Evolutionary conservation across 1,140 invertebrate genomes (phyloP), one percentile per base, ranked within the genome.

Genomic region (Hylaeus anthracinus): DNA sequence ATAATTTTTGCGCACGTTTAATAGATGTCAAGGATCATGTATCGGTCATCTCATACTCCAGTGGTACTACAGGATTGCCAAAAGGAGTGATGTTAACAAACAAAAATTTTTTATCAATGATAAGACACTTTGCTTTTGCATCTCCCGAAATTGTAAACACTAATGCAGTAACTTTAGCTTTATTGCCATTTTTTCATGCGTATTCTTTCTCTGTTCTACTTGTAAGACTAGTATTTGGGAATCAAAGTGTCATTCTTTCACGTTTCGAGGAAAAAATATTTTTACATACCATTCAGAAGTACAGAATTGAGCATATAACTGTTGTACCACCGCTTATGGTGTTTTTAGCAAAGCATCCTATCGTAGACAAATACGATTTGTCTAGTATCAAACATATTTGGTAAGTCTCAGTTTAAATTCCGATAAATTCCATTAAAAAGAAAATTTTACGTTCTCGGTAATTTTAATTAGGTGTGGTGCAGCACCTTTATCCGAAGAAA

Each of bases 41-140:
- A 75, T 69, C 90, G 37, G 80, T 93, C 15, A 92, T 95, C 81
- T 88, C 94, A 0, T 94, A 90, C 77, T 95, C 96, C 0, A 97
- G 96, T 77, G 97, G 97, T 39, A 97, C 97, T 5, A 97, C 97
- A 51, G 97, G 97, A 15, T 91, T 97, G 60, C 97, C 98, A 0
- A 98, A 98, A 93, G 97, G 97, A 58, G 98, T 98, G 3, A 26
- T 45, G 45, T 45, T 45, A 4, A 3, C 3, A 45, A 45, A 45
- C 45, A 4, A 45, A 45, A 45, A 45, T 45, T 45, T 4, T 45
- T 45, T 6, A 4, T 45, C 45, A 45, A 45, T 26, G 26, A 26
- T 26, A 26, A 26, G 26, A 26, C 26, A 45, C 45, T 45, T 45
- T 45, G 6, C 6, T 45, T 4, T 45, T 45, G 45, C 6, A 45